These are phyloP conservation scores for Lysandra bellargus DNA, from an alignment of 2,888 invertebrate species.

Conservation along the genomic window DNA sequence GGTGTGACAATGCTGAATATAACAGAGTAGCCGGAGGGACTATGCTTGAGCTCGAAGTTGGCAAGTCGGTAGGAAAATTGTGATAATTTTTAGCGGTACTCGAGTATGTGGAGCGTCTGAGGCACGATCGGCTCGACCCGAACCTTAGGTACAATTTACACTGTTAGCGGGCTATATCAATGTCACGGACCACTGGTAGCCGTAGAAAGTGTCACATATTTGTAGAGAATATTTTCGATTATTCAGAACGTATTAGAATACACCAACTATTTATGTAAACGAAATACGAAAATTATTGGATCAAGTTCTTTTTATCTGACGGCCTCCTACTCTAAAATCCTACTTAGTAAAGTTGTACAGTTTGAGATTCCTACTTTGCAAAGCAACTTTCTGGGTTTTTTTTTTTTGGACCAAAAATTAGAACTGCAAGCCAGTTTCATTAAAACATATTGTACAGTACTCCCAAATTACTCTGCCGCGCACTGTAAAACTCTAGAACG, in stretches of 20 bases:
- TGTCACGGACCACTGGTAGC: conserved; percentile 53
- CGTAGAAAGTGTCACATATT: conserved; percentile 76
- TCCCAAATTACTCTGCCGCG: too few species aligned
- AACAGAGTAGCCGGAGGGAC: conserved; percentile 39
- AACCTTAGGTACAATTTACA: conserved; percentile 65
- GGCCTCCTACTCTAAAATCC: neutral
- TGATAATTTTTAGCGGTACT: conserved; percentile 77
- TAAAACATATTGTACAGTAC: too few species aligned
- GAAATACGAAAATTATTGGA: neutral
- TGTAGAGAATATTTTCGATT: conserved; percentile 56
- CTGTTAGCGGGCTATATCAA: conserved; percentile 65
- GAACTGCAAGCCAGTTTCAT: too few species aligned
- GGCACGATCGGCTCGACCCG: conserved; percentile 65
- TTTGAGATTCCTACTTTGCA: neutral
- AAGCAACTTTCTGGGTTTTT: neutral
- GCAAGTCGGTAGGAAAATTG: conserved; percentile 57
- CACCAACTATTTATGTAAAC: neutral
- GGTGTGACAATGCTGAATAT: conserved; percentile 60
- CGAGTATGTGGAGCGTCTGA: conserved; percentile 63
- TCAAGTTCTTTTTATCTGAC: neutral
- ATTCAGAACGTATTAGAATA: neutral
- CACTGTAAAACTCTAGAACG: too few species aligned
- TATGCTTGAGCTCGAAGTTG: conserved; percentile 52
- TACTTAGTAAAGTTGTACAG: neutral
- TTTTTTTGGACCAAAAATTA: neutral